These are phyloP conservation scores for Colletes gigas DNA, from an alignment of 1,140 invertebrate genomes.

Conservation along the genomic window DNA sequence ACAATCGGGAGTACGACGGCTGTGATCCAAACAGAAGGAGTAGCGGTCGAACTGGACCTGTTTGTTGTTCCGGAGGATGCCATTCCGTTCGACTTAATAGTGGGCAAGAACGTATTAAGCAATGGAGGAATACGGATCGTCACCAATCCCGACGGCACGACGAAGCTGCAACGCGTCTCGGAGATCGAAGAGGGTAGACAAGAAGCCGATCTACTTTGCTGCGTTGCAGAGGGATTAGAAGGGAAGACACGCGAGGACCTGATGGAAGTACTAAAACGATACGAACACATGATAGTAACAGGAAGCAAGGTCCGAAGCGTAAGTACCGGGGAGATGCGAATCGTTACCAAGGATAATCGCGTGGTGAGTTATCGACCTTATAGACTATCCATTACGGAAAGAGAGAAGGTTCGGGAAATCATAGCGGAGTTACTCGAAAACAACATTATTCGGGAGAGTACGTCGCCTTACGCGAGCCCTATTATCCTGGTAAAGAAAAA, in stretches of 20 bases:
- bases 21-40: neutral
- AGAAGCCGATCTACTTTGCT: neutral
- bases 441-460: neutral
- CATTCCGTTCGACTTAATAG: neutral
- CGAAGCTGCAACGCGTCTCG: neutral
- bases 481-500: neutral
- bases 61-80: neutral
- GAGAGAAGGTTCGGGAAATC: no score
- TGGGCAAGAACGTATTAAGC: neutral
- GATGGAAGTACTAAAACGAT: conserved; percentile 7
- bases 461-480: neutral
- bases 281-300: conserved; percentile 8
- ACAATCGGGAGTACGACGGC: neutral
- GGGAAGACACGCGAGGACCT: conserved; percentile 2
- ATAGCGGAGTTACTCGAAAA: neutral
- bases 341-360: conserved; percentile 3
- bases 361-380: no score
- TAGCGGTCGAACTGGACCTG: neutral
- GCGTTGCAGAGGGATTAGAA: conserved; percentile 10
- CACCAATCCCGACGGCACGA: neutral
- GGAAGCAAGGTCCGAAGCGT: conserved; percentile 11
- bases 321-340: conserved; percentile 40
- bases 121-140: neutral
- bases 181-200: neutral
- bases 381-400: no score